A percentile compares a stretch with the other conserved stretches of the same genome.
These are phyloP conservation scores for Anarrhichthys ocellatus DNA, from an alignment of 2,113 vertebrate genomes.

Conservation along the genomic window DNA sequence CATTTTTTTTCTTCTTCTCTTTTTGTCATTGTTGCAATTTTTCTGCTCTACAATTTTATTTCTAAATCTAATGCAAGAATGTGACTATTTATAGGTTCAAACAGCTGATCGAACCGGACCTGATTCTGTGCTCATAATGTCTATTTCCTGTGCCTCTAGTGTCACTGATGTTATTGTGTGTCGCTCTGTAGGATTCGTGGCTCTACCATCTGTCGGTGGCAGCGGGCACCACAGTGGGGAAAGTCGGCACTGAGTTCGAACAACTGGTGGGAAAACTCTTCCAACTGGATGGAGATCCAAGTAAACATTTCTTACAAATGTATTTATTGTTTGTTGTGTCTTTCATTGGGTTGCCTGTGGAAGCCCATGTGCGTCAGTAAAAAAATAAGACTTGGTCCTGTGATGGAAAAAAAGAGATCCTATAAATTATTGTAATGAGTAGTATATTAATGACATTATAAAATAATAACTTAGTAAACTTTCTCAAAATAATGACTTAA, in stretches of 20 bases:
- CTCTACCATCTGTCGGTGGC: constrained; percentile 95
- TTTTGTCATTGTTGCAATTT: background rate
- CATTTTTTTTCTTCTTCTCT: background rate
- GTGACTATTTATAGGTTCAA: background rate
- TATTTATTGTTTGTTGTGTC: background rate
- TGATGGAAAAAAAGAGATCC: background rate
- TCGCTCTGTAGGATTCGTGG: constrained; percentile 90
- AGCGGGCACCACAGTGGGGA: constrained; percentile 88
- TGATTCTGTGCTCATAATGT: background rate
- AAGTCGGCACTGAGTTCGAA: constrained; percentile 96
- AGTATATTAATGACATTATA: background rate
- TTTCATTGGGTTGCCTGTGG: background rate
- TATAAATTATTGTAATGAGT: background rate
- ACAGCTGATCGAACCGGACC: background rate
- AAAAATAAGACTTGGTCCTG: background rate
- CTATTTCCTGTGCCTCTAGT: background rate
- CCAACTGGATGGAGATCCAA: constrained; percentile 88
- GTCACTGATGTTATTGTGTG: background rate
- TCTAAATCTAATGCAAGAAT: background rate
- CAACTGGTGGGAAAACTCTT: constrained; percentile 93
- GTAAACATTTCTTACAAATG: constrained; percentile 78
- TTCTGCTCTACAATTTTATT: background rate
- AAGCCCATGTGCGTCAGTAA: background rate
- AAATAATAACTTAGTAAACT: too few relatives aligned
- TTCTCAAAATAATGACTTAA: background rate